These are phyloP conservation scores for Brachyptera putata DNA, from an alignment of 2,888 invertebrate genomes.

Conservation along the genomic window DNA sequence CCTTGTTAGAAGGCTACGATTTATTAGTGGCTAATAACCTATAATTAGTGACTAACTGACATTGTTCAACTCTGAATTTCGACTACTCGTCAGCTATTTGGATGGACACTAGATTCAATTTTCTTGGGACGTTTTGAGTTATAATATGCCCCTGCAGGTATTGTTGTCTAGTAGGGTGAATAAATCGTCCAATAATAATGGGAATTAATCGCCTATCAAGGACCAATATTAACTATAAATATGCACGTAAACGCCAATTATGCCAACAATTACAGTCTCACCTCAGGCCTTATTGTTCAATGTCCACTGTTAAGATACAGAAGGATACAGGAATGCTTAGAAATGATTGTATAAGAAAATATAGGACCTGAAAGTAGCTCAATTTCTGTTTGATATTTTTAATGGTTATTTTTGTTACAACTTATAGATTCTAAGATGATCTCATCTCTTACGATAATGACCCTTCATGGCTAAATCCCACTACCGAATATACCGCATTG, in stretches of 20 bases:
- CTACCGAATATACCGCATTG: too few species aligned
- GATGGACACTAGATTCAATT: not conserved
- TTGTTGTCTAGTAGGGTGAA: not conserved
- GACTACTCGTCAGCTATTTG: not conserved
- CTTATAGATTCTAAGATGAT: too few species aligned
- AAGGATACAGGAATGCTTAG: too few species aligned
- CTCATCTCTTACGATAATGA: too few species aligned
- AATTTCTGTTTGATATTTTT: too few species aligned
- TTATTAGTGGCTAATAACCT: slow-evolving; percentile 16
- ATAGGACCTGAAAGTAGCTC: too few species aligned
- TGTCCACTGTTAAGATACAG: too few species aligned
- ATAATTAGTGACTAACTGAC: not conserved
- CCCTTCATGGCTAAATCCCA: too few species aligned
- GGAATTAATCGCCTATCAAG: slow-evolving; percentile 10
- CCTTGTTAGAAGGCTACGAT: not conserved
- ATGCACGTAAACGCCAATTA: slow-evolving; percentile 12
- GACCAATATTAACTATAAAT: slow-evolving; percentile 19
- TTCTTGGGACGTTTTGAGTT: not conserved
- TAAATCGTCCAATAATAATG: slow-evolving; percentile 7
- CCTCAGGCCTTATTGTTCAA: not conserved
- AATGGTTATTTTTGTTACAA: too few species aligned
- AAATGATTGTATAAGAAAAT: too few species aligned
- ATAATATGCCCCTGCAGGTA: not conserved
- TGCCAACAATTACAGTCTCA: slow-evolving; percentile 9
- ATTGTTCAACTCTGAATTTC: not conserved